Evolutionary conservation across 2,888 invertebrate species (phyloP).

Genomic region (Lymantria monacha): DNA sequence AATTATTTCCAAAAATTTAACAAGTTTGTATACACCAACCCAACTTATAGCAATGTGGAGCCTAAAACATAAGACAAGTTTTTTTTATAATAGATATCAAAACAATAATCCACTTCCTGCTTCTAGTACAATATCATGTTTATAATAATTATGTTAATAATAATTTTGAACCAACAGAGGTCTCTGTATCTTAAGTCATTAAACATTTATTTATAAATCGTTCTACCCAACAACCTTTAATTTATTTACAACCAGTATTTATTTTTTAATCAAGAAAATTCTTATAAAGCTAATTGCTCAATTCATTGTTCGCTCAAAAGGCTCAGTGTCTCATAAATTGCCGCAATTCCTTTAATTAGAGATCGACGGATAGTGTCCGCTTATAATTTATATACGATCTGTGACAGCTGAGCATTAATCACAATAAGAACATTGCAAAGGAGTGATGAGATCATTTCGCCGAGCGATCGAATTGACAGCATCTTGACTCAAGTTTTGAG

Average conservation of each 20-base stretch:
- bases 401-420: slow-evolving; percentile 55
- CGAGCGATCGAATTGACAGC: slow-evolving; percentile 33
- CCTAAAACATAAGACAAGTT: too few species aligned
- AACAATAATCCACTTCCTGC: neutral
- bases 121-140: neutral
- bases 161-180: slow-evolving; percentile 8
- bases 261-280: slow-evolving; percentile 53
- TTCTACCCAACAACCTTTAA: slow-evolving; percentile 22
- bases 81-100: too few species aligned
- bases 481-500: slow-evolving; percentile 25
- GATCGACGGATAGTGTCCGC: slow-evolving; percentile 64
- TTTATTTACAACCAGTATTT: slow-evolving; percentile 35
- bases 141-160: slow-evolving; percentile 7
- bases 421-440: slow-evolving; percentile 50
- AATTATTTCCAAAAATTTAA: too few species aligned
- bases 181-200: neutral
- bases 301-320: slow-evolving; percentile 51
- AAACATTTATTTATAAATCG: slow-evolving; percentile 7
- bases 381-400: slow-evolving; percentile 44
- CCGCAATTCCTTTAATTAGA: slow-evolving; percentile 69
- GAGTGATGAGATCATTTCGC: slow-evolving; percentile 56
- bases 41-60: too few species aligned
- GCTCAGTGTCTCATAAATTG: slow-evolving; percentile 51
- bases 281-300: slow-evolving; percentile 61
- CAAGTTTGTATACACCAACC: too few species aligned